Conservation (phyloP, 2,113 vertebrate species). For the Acrocephalus kingi region DNA sequence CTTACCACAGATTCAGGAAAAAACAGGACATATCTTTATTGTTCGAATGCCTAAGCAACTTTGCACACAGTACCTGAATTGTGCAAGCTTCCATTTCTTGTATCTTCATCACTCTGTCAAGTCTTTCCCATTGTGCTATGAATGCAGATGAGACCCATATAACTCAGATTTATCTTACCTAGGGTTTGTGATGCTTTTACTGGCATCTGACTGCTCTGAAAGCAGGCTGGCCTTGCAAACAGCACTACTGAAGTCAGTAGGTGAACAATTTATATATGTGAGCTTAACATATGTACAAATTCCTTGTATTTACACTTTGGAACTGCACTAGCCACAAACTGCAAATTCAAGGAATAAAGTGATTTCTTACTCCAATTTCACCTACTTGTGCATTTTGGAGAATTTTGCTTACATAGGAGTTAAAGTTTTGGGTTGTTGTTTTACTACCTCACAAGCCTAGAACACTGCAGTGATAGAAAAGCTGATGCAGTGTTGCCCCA, state of each 20-base stretch:
- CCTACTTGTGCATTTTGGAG: not conserved
- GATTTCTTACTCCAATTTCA: not conserved
- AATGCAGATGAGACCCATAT: not conserved
- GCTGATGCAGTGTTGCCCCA: not conserved
- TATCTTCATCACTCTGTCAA: not conserved
- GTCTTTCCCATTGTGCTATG: not conserved
- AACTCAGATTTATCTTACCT: not conserved
- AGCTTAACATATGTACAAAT: not conserved
- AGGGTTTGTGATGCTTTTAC: not conserved
- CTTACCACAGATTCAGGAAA: not conserved
- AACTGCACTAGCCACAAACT: not conserved
- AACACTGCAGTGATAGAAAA: not conserved
- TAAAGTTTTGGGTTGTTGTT: not conserved
- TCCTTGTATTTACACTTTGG: not conserved
- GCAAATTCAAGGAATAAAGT: not conserved
- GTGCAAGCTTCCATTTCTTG: not conserved
- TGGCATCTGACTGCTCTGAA: not conserved
- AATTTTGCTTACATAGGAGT: not conserved
- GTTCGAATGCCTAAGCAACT: not conserved
- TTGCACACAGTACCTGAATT: not conserved
- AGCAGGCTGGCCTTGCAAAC: not conserved
- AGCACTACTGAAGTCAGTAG: not conserved
- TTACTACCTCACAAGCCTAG: not conserved
- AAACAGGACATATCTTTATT: not conserved
- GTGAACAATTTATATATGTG: rapidly evolving